Evolutionary conservation across 2,888 invertebrate genomes (phyloP).

Genomic region (Brachynemurus nebulosus): DNA sequence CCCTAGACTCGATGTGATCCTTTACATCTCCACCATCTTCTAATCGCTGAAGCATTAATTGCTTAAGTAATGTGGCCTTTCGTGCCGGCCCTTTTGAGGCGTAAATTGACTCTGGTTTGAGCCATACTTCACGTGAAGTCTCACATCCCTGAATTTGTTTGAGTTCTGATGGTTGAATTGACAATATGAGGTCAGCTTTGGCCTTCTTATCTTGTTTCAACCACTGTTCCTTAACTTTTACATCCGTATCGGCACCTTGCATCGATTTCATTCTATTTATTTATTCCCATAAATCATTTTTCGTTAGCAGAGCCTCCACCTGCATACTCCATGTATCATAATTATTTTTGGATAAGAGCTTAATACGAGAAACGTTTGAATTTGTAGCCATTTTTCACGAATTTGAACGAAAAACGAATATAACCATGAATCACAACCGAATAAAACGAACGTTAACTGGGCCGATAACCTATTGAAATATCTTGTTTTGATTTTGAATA

Average conservation of each 20-base stretch:
- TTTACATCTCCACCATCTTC: constrained; percentile 21
- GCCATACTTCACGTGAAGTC: constrained; percentile 26
- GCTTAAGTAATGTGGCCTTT: constrained; percentile 27
- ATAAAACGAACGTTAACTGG: no score
- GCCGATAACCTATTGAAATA: no score
- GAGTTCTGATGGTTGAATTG: constrained; percentile 21
- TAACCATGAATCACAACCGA: no score
- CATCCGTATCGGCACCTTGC: no score
- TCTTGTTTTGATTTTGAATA: no score
- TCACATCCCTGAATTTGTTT: constrained; percentile 23
- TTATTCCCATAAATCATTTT: not conserved
- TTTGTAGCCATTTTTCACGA: no score
- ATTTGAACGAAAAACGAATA: no score
- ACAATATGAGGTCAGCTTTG: no score
- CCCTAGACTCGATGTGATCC: constrained; percentile 25
- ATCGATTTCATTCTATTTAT: not conserved
- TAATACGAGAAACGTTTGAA: not conserved
- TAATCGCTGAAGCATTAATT: constrained; percentile 25
- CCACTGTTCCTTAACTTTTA: constrained; percentile 6
- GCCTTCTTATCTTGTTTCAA: constrained; percentile 15
- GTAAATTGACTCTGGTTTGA: constrained; percentile 24
- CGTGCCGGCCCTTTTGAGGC: constrained; percentile 29
- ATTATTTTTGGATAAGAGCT: not conserved
- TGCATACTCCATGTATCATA: no score
- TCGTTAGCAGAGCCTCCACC: not conserved